Evolutionary conservation across 2,888 invertebrate genomes (phyloP).

Genomic region (Calameuta idolon): DNA sequence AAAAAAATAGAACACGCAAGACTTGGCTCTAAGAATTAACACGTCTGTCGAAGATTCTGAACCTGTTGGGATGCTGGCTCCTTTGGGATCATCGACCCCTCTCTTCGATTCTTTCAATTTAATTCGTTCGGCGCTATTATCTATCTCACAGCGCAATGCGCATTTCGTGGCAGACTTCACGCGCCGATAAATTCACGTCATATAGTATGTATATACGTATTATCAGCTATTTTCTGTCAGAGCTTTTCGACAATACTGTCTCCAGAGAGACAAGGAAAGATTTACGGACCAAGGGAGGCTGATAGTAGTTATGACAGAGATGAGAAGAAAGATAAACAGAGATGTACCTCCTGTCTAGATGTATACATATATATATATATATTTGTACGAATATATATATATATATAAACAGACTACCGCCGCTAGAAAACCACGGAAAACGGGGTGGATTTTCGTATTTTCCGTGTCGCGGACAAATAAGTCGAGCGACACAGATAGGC

Average conservation of each 20-base stretch:
- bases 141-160: neutral
- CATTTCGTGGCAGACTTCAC: neutral
- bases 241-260: neutral
- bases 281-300: neutral
- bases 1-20: neutral
- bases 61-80: neutral
- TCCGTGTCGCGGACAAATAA: conserved; percentile 30
- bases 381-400: neutral
- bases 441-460: conserved; percentile 16
- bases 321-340: no score
- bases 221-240: neutral
- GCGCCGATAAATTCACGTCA: conserved; percentile 3
- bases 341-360: no score
- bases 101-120: neutral
- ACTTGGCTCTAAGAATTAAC: neutral
- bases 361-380: neutral
- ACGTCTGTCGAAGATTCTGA: neutral
- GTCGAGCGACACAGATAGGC: conserved; percentile 27
- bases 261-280: neutral
- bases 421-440: neutral
- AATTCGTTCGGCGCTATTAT: neutral
- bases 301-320: no score
- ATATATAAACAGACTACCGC: neutral
- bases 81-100: neutral
- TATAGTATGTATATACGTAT: neutral